Base-by-base conservation (phyloP, 2,113 vertebrate genomes). In the Mustelus asterias region DNA sequence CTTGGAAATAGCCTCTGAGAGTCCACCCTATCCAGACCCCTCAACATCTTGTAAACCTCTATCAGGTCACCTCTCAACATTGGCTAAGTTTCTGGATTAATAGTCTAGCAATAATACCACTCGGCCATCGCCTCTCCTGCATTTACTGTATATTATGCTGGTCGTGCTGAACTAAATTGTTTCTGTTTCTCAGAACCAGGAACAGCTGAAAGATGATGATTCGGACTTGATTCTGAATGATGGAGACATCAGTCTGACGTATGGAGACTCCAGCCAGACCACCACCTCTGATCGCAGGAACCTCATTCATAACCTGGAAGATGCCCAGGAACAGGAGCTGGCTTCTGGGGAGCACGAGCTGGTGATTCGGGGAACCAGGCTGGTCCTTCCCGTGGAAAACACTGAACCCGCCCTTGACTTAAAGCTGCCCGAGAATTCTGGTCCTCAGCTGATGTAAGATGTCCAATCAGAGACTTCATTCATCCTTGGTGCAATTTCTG, bases 381-480 rank as follows among this genome's bases (percentile, higher is more conserved):
- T 99, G 96, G 99, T 99, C 96, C 98, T 99, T 88, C 99, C 99
- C 95, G 99, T 99, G 99, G 99, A 99, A 1, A 98, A 99, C 97
- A 99, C 98, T 0, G 99, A 99, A 97, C 98, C 98, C 0, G 97
- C 98, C 0, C 98, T 89, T 29, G 60, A 58, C 29, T 54, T 99
- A 95, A 98, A 98, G 67, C 65, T 98, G 95, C 97, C 98, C 96
- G 98, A 97, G 96, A 98, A 96, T 13, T 29, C 48, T 16, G 18
- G 86, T 24, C 86, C 44, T 89, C 44, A 89, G 9, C 86, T 48
- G 54, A 13, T 58, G 24, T 89, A 58, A 89, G 8, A 26, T 89
- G 20, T 63, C 20, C 18, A 24, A 2, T 11, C 86, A 13, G 86
- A 24, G 26, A 37, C 9, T 89, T 89, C 0, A 29, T 58, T 58